A percentile compares a stretch with the other conserved stretches of the same genome.
Evolutionary conservation across 2,888 invertebrate species (phyloP).

Genomic region (Ctena decussata): DNA sequence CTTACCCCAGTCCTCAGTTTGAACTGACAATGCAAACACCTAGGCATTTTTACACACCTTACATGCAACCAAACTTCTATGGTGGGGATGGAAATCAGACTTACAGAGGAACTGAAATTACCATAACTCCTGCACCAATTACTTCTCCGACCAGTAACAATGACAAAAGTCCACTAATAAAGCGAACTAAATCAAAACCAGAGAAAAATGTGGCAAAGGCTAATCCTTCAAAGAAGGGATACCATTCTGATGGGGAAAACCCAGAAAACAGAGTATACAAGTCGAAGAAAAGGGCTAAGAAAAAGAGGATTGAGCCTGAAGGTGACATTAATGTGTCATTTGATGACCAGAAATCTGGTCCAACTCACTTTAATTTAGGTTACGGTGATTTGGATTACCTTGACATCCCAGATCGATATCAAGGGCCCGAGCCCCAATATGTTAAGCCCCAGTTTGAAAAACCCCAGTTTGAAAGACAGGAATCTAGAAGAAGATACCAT

Average conservation of each 20-base stretch:
- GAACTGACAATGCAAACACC: slow-evolving; percentile 43
- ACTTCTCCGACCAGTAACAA: background rate
- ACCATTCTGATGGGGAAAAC: slow-evolving; percentile 26
- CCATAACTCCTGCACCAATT: background rate
- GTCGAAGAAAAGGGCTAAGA: background rate
- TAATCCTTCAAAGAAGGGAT: slow-evolving; percentile 19
- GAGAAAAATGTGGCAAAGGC: background rate
- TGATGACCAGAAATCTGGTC: slow-evolving; percentile 41
- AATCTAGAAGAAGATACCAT: slow-evolving; percentile 5
- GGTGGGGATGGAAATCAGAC: background rate
- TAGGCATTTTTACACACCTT: slow-evolving; percentile 17
- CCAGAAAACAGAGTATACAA: background rate
- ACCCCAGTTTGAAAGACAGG: background rate
- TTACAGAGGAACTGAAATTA: background rate
- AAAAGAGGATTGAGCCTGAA: slow-evolving; percentile 59
- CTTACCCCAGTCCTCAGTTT: slow-evolving; percentile 16
- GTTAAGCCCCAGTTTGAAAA: too few species aligned
- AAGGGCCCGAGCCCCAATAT: background rate
- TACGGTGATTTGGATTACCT: slow-evolving; percentile 31
- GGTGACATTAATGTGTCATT: slow-evolving; percentile 52
- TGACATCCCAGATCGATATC: slow-evolving; percentile 15
- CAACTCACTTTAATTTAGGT: slow-evolving; percentile 34
- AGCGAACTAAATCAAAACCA: slow-evolving; percentile 25
- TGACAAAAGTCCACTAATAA: slow-evolving; percentile 7
- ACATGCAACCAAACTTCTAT: background rate